Conservation (phyloP, 2,888 invertebrate species). For the Stratiomys singularior region DNA sequence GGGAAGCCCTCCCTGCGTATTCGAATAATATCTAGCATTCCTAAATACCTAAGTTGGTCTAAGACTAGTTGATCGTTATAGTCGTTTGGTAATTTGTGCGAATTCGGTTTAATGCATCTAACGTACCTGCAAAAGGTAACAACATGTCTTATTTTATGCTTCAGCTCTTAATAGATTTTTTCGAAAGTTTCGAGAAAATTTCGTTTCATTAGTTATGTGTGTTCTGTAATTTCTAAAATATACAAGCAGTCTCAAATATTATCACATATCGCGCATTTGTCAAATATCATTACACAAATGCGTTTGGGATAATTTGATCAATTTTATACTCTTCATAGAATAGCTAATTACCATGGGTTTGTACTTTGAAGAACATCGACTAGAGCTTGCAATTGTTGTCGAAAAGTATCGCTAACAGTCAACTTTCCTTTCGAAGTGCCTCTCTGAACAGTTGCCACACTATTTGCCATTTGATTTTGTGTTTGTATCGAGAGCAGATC, state of each 20-base stretch:
- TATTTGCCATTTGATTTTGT: slow-evolving; percentile 64
- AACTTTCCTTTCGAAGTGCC: slow-evolving; percentile 90
- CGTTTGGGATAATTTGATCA: background rate
- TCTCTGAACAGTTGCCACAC: slow-evolving; percentile 71
- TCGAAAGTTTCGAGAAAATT: too few relatives aligned
- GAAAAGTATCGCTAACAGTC: slow-evolving; percentile 89
- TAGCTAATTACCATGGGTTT: slow-evolving; percentile 83
- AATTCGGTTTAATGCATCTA: slow-evolving; percentile 92
- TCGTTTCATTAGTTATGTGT: too few relatives aligned
- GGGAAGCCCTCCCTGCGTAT: slow-evolving; percentile 92
- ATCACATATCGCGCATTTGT: too few relatives aligned
- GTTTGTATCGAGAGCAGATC: slow-evolving; percentile 65
- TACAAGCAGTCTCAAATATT: too few relatives aligned
- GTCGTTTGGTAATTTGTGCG: slow-evolving; percentile 81
- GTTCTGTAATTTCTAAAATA: too few relatives aligned
- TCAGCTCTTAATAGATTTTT: too few relatives aligned
- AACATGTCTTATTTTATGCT: background rate
- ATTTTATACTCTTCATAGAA: background rate
- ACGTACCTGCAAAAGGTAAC: slow-evolving; percentile 75
- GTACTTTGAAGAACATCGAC: slow-evolving; percentile 91
- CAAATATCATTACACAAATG: too few relatives aligned
- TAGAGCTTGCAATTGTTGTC: slow-evolving; percentile 86
- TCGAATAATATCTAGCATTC: slow-evolving; percentile 92
- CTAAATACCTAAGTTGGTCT: slow-evolving; percentile 89
- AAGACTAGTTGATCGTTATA: slow-evolving; percentile 84